Conservation (phyloP, 2,888 invertebrate species). For the Thymelicus acteon region DNA sequence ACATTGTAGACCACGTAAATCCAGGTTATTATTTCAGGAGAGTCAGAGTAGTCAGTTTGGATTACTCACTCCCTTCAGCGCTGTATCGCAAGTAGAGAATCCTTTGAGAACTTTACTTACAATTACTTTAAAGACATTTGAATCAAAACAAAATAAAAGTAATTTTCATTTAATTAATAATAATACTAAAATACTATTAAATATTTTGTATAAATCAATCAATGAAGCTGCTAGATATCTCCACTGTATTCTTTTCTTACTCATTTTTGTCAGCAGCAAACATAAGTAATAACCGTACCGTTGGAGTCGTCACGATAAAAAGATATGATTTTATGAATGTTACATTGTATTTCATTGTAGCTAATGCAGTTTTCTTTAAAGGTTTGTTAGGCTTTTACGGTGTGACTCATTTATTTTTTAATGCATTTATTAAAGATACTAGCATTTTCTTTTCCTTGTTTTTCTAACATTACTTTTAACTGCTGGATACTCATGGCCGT, state of each 20-base stretch:
- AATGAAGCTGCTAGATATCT: neutral
- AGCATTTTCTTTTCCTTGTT: neutral
- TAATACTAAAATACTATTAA: neutral
- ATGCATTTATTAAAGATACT: neutral
- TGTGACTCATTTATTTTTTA: neutral
- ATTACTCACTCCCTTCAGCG: no score
- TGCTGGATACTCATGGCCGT: no score
- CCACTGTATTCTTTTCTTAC: neutral
- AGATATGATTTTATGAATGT: neutral
- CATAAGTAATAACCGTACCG: neutral
- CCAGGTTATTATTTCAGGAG: no score
- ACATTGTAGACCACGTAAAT: no score
- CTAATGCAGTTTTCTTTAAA: neutral
- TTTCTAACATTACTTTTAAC: neutral
- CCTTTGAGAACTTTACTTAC: no score
- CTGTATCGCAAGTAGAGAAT: no score
- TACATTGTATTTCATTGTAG: neutral
- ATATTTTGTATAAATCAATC: neutral
- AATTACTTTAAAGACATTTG: neutral
- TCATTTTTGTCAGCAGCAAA: neutral
- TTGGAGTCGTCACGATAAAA: neutral
- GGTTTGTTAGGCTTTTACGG: neutral
- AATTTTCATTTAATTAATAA: conserved; percentile 30
- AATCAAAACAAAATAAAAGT: conserved; percentile 27
- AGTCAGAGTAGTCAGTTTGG: no score